Evolutionary conservation across 2,113 vertebrate genomes (phyloP).

Genomic region (Haliaeetus leucogaster): DNA sequence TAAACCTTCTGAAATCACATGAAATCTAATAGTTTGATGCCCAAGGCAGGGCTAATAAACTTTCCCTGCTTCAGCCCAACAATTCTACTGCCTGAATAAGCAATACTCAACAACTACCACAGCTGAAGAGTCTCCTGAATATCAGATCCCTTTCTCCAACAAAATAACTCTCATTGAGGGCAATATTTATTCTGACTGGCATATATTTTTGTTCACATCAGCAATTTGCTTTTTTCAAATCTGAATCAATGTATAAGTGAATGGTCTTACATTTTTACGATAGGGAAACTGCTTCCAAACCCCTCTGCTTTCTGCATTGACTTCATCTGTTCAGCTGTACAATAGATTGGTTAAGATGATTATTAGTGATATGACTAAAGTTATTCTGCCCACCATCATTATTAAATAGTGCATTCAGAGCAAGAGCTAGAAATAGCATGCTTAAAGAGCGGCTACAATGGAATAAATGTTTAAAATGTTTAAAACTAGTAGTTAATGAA

Average conservation of each 20-base stretch:
- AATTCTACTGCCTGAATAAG: conserved; percentile 43
- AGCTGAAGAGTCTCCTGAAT: conserved; percentile 3
- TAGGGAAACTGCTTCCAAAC: not conserved
- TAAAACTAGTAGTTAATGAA: not conserved
- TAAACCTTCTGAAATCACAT: conserved; percentile 35
- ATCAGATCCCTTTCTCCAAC: not conserved
- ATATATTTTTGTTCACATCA: conserved; percentile 16
- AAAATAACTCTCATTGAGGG: not conserved
- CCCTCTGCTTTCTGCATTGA: not conserved
- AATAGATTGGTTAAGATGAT: not conserved
- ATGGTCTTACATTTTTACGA: not conserved
- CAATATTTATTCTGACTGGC: not conserved
- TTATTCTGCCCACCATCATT: not conserved
- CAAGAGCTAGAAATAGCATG: not conserved
- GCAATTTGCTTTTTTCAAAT: not conserved
- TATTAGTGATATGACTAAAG: not conserved
- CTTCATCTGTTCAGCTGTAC: not conserved
- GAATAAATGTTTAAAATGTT: not conserved
- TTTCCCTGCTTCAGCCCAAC: not conserved
- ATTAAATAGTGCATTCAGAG: not conserved
- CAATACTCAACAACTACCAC: not conserved
- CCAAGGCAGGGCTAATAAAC: conserved; percentile 55
- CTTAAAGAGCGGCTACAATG: not conserved
- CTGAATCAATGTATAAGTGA: not conserved
- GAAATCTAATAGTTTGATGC: conserved; percentile 37